Evolutionary conservation across 2,797 vertebrate genomes (phyloP).

Genomic region (Chrysocyon brachyurus): DNA sequence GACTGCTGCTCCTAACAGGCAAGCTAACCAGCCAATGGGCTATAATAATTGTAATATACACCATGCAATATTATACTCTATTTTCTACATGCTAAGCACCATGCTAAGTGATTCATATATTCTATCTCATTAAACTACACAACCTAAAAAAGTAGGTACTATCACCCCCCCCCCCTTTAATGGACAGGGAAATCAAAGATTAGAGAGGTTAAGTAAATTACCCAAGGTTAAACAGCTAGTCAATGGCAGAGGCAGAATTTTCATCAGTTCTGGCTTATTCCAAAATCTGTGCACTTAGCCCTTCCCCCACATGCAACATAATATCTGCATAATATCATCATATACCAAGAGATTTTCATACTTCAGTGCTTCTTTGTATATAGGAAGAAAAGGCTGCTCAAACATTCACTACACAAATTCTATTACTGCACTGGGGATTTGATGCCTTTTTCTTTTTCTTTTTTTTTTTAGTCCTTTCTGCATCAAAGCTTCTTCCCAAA

Average conservation of each 20-base stretch:
- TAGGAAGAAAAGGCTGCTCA: not conserved
- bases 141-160: not conserved
- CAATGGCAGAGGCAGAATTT: not conserved
- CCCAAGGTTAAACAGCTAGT: not conserved
- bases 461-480: not conserved
- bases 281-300: not conserved
- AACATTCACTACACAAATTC: not conserved
- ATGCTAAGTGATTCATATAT: not conserved
- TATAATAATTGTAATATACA: not conserved
- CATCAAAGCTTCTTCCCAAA: not conserved
- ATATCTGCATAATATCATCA: not conserved
- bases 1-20: not conserved
- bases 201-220: not conserved
- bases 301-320: rapidly evolving
- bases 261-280: not conserved
- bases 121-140: not conserved
- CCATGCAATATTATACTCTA: not conserved
- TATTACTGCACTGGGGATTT: not conserved
- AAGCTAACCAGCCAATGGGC: not conserved
- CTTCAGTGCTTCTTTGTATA: not conserved
- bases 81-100: not conserved
- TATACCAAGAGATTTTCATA: not conserved
- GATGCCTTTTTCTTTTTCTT: not conserved
- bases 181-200: not conserved
- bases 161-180: not conserved